These are phyloP conservation scores for Mamestra configurata DNA, from an alignment of 1,140 invertebrate genomes.

Conservation along the genomic window DNA sequence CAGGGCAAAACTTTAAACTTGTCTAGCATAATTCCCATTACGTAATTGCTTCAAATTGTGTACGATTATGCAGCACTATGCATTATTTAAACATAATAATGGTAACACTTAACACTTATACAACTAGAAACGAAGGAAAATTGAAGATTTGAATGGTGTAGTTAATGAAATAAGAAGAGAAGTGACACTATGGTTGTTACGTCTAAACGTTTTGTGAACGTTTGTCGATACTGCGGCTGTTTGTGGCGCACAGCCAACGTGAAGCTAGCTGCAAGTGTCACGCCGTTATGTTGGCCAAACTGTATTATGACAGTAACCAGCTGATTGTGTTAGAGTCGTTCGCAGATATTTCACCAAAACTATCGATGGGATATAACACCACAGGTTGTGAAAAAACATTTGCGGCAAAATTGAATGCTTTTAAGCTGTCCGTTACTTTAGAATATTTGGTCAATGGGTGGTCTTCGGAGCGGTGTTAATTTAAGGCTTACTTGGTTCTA, in stretches of 20 bases:
- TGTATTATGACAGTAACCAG: conserved; percentile 82
- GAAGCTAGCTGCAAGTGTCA: conserved; percentile 74
- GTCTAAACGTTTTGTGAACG: conserved; percentile 87
- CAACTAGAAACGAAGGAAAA: conserved; percentile 77
- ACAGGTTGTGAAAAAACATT: too few species aligned
- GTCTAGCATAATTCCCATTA: conserved; percentile 86
- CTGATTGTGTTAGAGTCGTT: conserved; percentile 80
- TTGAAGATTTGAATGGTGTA: conserved; percentile 79
- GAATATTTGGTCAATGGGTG: too few species aligned
- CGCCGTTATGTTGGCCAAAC: conserved; percentile 69
- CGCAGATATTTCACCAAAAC: neutral
- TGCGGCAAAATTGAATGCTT: neutral
- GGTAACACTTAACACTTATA: conserved; percentile 85
- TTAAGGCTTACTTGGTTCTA: too few species aligned
- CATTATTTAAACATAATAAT: conserved; percentile 76
- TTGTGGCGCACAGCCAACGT: conserved; percentile 79
- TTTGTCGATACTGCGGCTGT: conserved; percentile 86
- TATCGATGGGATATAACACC: neutral
- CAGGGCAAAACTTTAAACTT: conserved; percentile 87
- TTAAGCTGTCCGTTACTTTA: too few species aligned
- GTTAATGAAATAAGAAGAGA: conserved; percentile 83
- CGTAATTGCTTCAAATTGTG: conserved; percentile 85
- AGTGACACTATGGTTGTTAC: conserved; percentile 85
- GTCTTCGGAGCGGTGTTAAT: too few species aligned
- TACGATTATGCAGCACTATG: conserved; percentile 81